A percentile compares a stretch with the other conserved stretches of the same genome.
Evolutionary conservation across 2,888 invertebrate species (phyloP).

Genomic region (Emmelina monodactyla): DNA sequence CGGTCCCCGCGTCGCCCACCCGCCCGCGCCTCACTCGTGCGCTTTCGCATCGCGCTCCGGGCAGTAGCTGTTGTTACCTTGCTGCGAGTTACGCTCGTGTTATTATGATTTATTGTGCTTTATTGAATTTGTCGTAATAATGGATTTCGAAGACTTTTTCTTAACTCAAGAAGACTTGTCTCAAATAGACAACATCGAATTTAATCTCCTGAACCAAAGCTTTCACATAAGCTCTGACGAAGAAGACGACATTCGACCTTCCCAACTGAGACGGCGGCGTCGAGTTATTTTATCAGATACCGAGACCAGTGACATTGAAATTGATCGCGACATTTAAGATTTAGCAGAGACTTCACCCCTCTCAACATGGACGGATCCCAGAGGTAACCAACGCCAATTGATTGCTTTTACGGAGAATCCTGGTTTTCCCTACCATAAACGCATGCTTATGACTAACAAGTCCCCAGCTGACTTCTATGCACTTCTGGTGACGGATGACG

Average conservation of each 20-base stretch:
- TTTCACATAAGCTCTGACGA: constrained; percentile 15
- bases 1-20: too few relatives aligned
- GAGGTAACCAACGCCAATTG: constrained; percentile 16
- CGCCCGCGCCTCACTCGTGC: too few relatives aligned
- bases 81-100: too few relatives aligned
- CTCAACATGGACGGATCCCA: constrained; percentile 15
- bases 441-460: constrained; percentile 14
- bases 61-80: too few relatives aligned
- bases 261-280: constrained; percentile 7
- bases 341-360: constrained; percentile 10
- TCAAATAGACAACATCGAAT: constrained; percentile 18
- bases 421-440: too few relatives aligned
- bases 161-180: too few relatives aligned
- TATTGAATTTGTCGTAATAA: too few relatives aligned
- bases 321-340: constrained; percentile 11
- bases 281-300: constrained; percentile 11
- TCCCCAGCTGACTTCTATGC: constrained; percentile 11
- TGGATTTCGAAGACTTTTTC: too few relatives aligned
- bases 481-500: constrained; percentile 13
- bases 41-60: too few relatives aligned
- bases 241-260: constrained; percentile 14
- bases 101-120: too few relatives aligned
- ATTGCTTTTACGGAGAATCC: constrained; percentile 19
- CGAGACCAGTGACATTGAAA: constrained; percentile 15
- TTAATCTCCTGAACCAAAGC: constrained; percentile 15